Conservation (phyloP, 1,140 invertebrate genomes). For the Drosophila subpulchrella region DNA sequence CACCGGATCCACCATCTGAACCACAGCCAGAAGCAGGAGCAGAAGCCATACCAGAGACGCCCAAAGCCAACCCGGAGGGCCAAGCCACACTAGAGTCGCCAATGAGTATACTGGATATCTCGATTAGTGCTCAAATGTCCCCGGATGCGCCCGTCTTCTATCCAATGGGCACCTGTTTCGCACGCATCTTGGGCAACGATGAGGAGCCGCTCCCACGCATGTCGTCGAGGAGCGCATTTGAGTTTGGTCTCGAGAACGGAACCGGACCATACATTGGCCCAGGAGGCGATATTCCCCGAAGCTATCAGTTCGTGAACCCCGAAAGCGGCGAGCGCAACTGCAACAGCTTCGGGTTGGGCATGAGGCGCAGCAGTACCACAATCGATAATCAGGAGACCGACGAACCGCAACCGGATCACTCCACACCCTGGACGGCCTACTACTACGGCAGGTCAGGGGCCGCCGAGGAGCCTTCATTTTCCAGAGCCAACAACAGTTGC, state of each 20-base stretch:
- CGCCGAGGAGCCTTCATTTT: too few relatives aligned
- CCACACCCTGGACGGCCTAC: background rate
- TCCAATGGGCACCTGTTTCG: background rate
- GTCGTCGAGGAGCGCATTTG: background rate
- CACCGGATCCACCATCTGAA: background rate
- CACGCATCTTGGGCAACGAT: background rate
- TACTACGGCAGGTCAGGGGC: too few relatives aligned
- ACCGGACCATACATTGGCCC: constrained; percentile 6
- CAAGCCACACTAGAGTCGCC: background rate
- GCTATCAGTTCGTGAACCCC: background rate
- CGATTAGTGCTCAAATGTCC: background rate
- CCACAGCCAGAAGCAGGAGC: too few relatives aligned
- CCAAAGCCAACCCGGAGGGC: background rate
- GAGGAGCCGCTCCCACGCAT: background rate
- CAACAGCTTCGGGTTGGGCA: constrained; percentile 35
- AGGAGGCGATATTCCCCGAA: constrained; percentile 25
- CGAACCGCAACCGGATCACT: background rate
- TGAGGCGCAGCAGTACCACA: background rate
- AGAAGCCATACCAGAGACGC: background rate
- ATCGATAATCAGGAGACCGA: background rate
- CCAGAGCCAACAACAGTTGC: background rate
- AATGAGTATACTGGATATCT: background rate
- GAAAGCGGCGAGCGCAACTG: constrained; percentile 4
- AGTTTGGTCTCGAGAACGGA: background rate
- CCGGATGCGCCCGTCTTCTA: background rate